Evolutionary conservation across 2,113 vertebrate species (phyloP), one percentile per base, ranked within the genome.

Genomic region (Hippopotamus amphibius): DNA sequence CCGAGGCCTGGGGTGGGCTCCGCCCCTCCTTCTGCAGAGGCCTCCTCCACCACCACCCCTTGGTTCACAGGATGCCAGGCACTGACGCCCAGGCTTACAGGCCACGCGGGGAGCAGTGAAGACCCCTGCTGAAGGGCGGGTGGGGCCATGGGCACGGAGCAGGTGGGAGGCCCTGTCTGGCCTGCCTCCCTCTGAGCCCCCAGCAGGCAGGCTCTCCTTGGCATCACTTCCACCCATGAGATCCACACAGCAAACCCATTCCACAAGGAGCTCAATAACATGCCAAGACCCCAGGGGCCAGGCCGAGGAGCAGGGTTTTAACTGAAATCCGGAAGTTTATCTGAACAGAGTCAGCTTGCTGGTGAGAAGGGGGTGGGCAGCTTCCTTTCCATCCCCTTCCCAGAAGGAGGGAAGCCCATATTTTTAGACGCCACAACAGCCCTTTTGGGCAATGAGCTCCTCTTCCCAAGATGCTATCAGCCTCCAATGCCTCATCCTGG

Each of bases 181-280:
- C 76, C 6, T 1, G 33, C 41, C 22, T 24, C 21, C 53, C 55
- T 55, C 13, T 0, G 63, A 55, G 21, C 17, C 6, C 55, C 63
- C 0, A 1, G 46, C 4, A 2, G 88, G 50, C 8, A 5, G 57
- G 21, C 37, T 28, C 30, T 61, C 7, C 19, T 28, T 26, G 0
- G 5, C 0, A 6, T 59, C 81, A 7, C 48, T 16, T 63, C n/a
- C 7, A 24, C 46, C 65, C 65, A 5, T 0, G 43, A 66, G 37
- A 30, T 1, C 66, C 22, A 46, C 37, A 5, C 12, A 15, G 68
- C 48, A n/a, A 43, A 22, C 19, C 53, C 41, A 33, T 1, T 16
- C 37, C 71, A 57, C 57, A 59, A 72, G 24, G 37, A 15, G 61
- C 0, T 21, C 6, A 15, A 7, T 2, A 13, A 17, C 12, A 5